Base-by-base conservation (phyloP, 1,140 invertebrate species). In the Camponotus pennsylvanicus region DNA sequence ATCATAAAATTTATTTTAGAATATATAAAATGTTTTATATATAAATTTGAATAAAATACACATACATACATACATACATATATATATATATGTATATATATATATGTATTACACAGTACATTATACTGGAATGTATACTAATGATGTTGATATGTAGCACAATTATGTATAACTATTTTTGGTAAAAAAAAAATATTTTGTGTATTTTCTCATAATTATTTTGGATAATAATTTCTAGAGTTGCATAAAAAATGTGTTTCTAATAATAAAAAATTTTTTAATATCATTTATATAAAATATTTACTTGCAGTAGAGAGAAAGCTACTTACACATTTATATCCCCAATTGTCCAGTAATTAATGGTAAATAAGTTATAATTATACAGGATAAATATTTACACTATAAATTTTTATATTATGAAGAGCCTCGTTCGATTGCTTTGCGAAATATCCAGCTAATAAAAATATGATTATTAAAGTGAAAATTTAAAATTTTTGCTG, bases 171-270 rank as follows among this genome's bases (percentile, higher is more conserved):
- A 64, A 82, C 61, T 59, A 57, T 34, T 73, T 63, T 40, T 27
- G 34, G n/a, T n/a, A 37, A 61, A 45, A 82, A 57, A 69, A 57
- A 13, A 13, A n/a, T 34, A 2, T 64, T 6, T 21, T 11, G 13
- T 40, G 27, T 61, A 80, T n/a, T 73, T 88, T 78, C 32, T 67
- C 34, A 70, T 67, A 63, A 88, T 78, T 88, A 85, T 73, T 89
- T 73, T 32, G 37, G 32, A 15, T 61, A 64, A 70, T 86, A 64
- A 40, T 80, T 21, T n/a, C 13, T 52, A 32, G 11, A 37, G 3
- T 64, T 11, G 67, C 49, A 52, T 52, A 67, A 40, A 49, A 52
- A 18, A 27, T 63, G 18, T 40, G 37, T 40, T 37, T 45, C 42
- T 45, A 45, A 32, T 61, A 63, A 69, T 42, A n/a, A 71, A 18